phyloP scores from a whole-genome alignment of 2,113 vertebrate species.

The Anguilla rostrata region DNA sequence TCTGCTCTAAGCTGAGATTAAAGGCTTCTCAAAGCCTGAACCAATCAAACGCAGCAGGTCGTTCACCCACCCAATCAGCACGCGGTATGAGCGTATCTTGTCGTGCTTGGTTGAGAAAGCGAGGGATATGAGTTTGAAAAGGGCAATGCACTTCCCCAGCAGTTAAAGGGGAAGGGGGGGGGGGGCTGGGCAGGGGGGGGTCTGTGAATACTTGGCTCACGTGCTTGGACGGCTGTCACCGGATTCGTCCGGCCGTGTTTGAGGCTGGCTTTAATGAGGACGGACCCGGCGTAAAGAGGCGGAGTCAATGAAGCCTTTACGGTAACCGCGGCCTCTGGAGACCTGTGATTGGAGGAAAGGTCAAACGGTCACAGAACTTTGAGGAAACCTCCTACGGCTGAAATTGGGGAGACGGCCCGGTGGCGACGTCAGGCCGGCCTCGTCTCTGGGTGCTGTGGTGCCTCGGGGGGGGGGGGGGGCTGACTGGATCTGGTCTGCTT shows the following conservation, averaged over 20 bases:
- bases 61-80: not conserved
- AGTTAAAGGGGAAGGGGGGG: not conserved
- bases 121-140: not conserved
- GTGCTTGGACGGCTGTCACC: not conserved
- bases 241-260: not conserved
- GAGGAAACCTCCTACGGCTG: no score
- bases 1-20: not conserved
- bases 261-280: not conserved
- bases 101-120: not conserved
- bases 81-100: no score
- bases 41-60: not conserved
- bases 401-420: not conserved
- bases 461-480: not conserved
- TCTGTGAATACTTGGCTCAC: not conserved
- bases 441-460: not conserved
- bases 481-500: not conserved
- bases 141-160: not conserved
- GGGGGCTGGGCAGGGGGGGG: not conserved
- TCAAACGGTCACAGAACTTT: not conserved
- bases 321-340: not conserved
- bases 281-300: no score
- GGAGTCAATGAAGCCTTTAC: not conserved
- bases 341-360: not conserved
- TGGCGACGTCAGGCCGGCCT: not conserved
- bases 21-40: not conserved